Conservation (phyloP, 2,797 vertebrate species). For the Gadopsis marmoratus region DNA sequence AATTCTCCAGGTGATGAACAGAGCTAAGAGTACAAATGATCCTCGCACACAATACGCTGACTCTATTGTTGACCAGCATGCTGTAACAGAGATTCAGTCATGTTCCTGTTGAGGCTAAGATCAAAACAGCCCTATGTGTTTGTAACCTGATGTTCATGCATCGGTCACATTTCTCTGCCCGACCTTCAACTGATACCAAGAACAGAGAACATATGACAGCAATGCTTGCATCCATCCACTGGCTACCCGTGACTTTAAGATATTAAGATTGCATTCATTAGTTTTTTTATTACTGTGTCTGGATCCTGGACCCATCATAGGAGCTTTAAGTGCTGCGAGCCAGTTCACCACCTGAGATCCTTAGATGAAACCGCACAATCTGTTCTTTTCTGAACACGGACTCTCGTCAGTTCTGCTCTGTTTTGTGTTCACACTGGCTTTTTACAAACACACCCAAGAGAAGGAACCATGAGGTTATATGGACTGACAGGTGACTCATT, state of each 20-base stretch:
- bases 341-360: not conserved
- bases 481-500: not conserved
- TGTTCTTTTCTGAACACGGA: not conserved
- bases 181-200: not conserved
- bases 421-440: not conserved
- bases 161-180: not conserved
- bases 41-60: constrained; percentile 20
- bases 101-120: not conserved
- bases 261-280: not conserved
- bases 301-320: not conserved
- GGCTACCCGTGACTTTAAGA: not conserved
- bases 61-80: not conserved
- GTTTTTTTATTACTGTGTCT: not conserved
- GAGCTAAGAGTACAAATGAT: constrained; percentile 14
- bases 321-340: not conserved
- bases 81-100: not conserved
- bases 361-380: not conserved
- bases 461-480: not conserved
- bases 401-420: not conserved
- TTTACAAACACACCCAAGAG: not conserved
- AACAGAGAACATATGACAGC: not conserved
- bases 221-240: not conserved
- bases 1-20: constrained; percentile 10
- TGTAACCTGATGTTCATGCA: not conserved
- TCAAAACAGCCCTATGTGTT: constrained; percentile 4